A percentile compares a stretch with the other conserved stretches of the same genome.
Evolutionary conservation across 2,797 vertebrate species (phyloP).

Genomic region (Acrocephalus scirpaceus): DNA sequence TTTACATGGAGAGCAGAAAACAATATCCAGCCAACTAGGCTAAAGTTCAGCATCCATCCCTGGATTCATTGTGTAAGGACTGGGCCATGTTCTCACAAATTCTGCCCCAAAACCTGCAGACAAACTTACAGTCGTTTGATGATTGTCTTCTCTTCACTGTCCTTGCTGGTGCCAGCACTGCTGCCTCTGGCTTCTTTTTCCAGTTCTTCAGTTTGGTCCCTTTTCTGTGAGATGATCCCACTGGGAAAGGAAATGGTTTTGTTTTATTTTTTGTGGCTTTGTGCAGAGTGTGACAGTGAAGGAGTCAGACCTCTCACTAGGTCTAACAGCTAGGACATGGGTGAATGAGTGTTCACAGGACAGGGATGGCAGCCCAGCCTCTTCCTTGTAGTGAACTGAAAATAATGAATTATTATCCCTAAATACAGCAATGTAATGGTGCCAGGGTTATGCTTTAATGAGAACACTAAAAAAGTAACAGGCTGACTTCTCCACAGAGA

Average conservation of each 20-base stretch:
- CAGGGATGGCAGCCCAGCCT: not conserved
- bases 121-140: conserved; percentile 88
- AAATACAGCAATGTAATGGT: not conserved
- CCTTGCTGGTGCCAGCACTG: conserved; percentile 10
- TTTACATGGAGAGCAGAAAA: not conserved
- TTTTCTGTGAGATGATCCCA: conserved; percentile 82
- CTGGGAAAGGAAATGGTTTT: conserved; percentile 64
- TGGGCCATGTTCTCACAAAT: not conserved
- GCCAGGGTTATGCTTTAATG: not conserved
- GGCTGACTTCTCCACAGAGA: not conserved
- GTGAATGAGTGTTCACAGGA: not conserved
- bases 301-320: not conserved
- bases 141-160: conserved; percentile 81
- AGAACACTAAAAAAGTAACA: not conserved
- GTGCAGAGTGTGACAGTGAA: not conserved
- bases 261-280: not conserved
- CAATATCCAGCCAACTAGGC: not conserved
- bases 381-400: not conserved
- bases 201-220: conserved; percentile 76
- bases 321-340: not conserved
- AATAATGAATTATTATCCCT: not conserved
- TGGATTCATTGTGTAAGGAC: not conserved
- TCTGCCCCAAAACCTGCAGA: not conserved
- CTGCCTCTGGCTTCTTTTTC: conserved; percentile 71
- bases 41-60: not conserved